phyloP scores from a whole-genome alignment of 2,888 invertebrate genomes.

The Crocallis elinguaria region DNA sequence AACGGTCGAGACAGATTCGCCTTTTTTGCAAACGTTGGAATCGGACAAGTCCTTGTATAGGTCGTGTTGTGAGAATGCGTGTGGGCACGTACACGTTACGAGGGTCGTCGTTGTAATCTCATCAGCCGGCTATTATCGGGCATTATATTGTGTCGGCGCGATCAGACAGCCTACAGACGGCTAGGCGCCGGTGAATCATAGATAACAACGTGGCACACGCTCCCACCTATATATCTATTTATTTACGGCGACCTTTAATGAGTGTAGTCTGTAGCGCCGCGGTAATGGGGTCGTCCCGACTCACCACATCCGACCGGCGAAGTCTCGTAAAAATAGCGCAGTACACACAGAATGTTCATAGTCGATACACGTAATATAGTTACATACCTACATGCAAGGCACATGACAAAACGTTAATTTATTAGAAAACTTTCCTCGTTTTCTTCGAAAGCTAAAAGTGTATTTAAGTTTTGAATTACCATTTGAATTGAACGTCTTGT shows the following conservation, averaged over 20 bases:
- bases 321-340: slow-evolving; percentile 60
- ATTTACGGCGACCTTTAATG: slow-evolving; percentile 79
- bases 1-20: slow-evolving; percentile 13
- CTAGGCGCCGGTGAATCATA: slow-evolving; percentile 82
- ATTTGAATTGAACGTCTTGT: too few species aligned
- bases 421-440: too few species aligned
- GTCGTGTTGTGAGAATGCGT: slow-evolving; percentile 29
- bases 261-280: slow-evolving; percentile 63
- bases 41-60: slow-evolving; percentile 26
- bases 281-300: slow-evolving; percentile 64
- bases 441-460: too few species aligned
- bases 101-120: slow-evolving; percentile 71
- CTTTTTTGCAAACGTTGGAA: slow-evolving; percentile 8
- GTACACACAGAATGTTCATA: slow-evolving; percentile 28
- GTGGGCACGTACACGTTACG: slow-evolving; percentile 46
- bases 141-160: slow-evolving; percentile 71
- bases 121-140: slow-evolving; percentile 74
- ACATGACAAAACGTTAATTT: neutral
- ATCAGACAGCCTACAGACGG: slow-evolving; percentile 79
- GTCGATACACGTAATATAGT: too few species aligned
- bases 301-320: slow-evolving; percentile 50
- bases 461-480: too few species aligned
- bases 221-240: slow-evolving; percentile 77
- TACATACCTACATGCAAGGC: neutral
- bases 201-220: slow-evolving; percentile 73